A percentile compares a stretch with the other conserved stretches of the same genome.
Conservation (phyloP, 92 coral and sea anemone species). For the Montipora capitata region DNA sequence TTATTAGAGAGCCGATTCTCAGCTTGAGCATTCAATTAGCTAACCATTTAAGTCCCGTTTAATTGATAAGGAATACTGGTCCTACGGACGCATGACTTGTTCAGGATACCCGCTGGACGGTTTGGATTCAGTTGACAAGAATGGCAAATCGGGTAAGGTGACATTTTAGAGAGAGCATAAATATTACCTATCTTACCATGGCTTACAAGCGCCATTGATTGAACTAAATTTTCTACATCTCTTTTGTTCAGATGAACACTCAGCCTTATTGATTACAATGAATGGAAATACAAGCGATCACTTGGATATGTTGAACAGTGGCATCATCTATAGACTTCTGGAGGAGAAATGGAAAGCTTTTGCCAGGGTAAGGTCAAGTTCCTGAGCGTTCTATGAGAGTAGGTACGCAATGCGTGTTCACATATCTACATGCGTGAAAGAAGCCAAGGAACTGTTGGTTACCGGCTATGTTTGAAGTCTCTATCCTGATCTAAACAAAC, state of each 20-base stretch:
- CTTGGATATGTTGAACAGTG: slow-evolving; percentile 85
- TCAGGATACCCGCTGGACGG: slow-evolving; percentile 89
- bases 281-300: slow-evolving; percentile 81
- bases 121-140: slow-evolving; percentile 81
- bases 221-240: background rate
- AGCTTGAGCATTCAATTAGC: no score
- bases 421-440: no score
- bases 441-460: no score
- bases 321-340: slow-evolving; percentile 87
- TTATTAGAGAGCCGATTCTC: no score
- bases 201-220: background rate
- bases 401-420: background rate
- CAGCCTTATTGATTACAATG: slow-evolving; percentile 84
- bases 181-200: background rate
- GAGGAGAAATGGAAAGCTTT: slow-evolving; percentile 91
- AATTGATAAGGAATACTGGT: slow-evolving; percentile 80
- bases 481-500: no score
- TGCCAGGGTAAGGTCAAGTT: slow-evolving; percentile 70
- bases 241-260: slow-evolving; percentile 65
- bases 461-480: no score
- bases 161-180: background rate
- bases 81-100: slow-evolving; percentile 84
- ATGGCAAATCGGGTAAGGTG: slow-evolving; percentile 80
- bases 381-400: no score
- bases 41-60: no score